These are phyloP conservation scores for Mustela nigripes DNA, from an alignment of 2,113 vertebrate genomes.

Conservation along the genomic window DNA sequence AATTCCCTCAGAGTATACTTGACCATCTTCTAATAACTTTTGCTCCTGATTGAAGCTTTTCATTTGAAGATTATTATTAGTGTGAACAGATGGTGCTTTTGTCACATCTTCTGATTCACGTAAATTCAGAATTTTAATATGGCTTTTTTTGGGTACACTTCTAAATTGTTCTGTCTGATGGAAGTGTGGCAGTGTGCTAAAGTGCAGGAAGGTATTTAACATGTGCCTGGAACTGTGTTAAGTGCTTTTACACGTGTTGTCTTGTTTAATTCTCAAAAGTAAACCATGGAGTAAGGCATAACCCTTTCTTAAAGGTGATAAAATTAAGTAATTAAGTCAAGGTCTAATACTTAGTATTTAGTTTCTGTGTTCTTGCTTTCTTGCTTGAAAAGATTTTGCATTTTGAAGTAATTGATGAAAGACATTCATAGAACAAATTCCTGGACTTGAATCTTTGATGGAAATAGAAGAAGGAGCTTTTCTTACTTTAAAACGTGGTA, in stretches of 20 bases:
- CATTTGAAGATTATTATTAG: constrained; percentile 57
- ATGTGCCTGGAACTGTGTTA: not conserved
- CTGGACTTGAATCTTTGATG: not conserved
- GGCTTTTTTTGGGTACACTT: constrained; percentile 21
- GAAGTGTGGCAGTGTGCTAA: constrained; percentile 19
- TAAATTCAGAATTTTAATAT: constrained; percentile 42
- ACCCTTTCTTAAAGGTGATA: constrained; percentile 13
- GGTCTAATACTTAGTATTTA: not conserved
- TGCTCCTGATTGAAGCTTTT: constrained; percentile 57
- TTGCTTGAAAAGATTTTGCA: constrained; percentile 35
- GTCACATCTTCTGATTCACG: constrained; percentile 36
- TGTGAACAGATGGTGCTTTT: constrained; percentile 47
- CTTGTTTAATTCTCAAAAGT: constrained; percentile 1
- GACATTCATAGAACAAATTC: not conserved
- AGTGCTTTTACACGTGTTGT: constrained; percentile 7
- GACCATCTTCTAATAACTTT: constrained; percentile 54
- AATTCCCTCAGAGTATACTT: constrained; percentile 52
- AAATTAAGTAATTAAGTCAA: constrained; percentile 56
- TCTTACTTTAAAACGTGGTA: not conserved
- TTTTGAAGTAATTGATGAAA: not conserved
- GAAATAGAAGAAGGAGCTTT: not conserved
- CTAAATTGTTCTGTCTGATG: not conserved
- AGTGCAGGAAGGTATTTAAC: constrained; percentile 20
- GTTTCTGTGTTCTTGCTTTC: constrained; percentile 17
- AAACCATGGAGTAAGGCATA: not conserved